A percentile compares a stretch with the other conserved stretches of the same genome.
Conservation (phyloP, 2,113 vertebrate genomes). For the Gymnogyps californianus region DNA sequence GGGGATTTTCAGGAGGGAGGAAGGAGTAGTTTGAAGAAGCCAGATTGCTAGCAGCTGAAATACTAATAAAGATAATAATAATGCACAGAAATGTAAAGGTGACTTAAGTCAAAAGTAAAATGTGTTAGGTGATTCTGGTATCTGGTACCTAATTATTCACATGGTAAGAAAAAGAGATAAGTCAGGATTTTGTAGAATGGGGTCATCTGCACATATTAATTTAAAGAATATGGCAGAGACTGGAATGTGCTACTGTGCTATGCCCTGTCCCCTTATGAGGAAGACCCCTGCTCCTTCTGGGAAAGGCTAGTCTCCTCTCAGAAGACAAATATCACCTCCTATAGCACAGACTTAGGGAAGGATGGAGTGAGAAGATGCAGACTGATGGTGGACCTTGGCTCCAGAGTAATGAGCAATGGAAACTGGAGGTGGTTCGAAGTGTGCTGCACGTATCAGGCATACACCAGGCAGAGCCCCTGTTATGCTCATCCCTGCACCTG, state of each 20-base stretch:
- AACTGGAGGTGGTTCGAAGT: neutral
- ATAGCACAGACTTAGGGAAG: neutral
- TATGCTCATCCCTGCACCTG: neutral
- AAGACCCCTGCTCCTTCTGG: neutral
- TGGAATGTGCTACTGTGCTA: neutral
- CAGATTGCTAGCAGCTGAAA: neutral
- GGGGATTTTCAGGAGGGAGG: neutral
- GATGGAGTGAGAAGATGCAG: neutral
- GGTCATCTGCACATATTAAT: neutral
- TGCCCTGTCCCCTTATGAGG: neutral
- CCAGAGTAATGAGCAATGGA: neutral
- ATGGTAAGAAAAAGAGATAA: neutral
- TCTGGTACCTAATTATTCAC: neutral
- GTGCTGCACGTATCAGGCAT: accelerated
- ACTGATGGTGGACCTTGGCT: neutral
- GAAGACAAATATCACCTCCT: neutral
- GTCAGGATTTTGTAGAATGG: neutral
- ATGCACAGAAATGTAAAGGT: neutral
- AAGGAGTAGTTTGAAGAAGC: neutral
- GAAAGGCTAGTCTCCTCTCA: neutral
- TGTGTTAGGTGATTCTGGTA: neutral
- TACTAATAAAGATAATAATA: neutral
- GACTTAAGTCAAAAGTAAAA: neutral
- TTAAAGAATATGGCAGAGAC: neutral
- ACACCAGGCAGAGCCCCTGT: neutral